Conservation (phyloP, 2,113 vertebrate species). For the Sclerurus mexicanus region DNA sequence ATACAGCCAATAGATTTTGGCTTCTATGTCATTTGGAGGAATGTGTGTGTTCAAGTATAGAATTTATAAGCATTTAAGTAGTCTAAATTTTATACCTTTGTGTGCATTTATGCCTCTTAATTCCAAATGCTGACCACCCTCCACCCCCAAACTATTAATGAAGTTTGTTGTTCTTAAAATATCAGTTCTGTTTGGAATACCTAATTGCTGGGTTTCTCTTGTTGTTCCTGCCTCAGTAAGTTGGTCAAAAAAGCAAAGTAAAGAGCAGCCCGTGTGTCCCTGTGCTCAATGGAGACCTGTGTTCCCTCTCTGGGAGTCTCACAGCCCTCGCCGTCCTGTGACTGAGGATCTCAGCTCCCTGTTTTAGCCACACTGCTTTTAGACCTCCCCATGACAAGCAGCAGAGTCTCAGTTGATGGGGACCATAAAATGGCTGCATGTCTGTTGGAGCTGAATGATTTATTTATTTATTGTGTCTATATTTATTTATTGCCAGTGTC, state of each 20-base stretch:
- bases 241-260: not conserved
- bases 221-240: not conserved
- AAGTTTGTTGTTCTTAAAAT: constrained; percentile 35
- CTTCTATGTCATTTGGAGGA: not conserved
- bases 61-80: not conserved
- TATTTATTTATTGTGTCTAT: not conserved
- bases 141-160: not conserved
- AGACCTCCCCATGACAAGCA: not conserved
- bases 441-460: not conserved
- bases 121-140: not conserved
- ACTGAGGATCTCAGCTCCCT: not conserved
- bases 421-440: not conserved
- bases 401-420: not conserved
- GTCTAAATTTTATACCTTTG: not conserved
- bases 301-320: not conserved
- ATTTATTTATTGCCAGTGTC: not conserved
- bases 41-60: not conserved
- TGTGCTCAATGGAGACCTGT: not conserved
- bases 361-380: not conserved
- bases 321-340: not conserved
- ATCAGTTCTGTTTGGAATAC: not conserved
- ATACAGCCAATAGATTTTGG: not conserved
- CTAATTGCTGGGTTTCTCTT: constrained; percentile 13
- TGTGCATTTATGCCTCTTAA: not conserved
- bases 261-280: not conserved